A percentile compares a stretch with the other conserved stretches of the same genome.
Evolutionary conservation across 2,888 invertebrate species (phyloP).

Genomic region (Mimachlamys varia): DNA sequence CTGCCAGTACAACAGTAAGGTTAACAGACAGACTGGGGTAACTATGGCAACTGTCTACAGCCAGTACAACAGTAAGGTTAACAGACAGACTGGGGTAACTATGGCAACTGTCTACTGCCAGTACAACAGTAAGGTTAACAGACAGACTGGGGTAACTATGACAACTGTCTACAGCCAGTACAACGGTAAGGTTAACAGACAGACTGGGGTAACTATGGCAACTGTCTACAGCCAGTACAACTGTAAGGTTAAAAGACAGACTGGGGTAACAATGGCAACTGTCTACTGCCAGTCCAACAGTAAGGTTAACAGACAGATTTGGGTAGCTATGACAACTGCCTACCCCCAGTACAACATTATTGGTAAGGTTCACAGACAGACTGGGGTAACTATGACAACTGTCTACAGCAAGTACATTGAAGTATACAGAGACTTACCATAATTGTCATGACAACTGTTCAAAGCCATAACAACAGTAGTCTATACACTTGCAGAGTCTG

Average conservation of each 20-base stretch:
- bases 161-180: not conserved
- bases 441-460: not conserved
- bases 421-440: not conserved
- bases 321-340: not conserved
- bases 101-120: not conserved
- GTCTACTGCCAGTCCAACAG: not conserved
- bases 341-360: not conserved
- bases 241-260: not conserved
- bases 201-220: not conserved
- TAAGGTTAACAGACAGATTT: not conserved
- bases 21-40: not conserved
- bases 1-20: not conserved
- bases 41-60: not conserved
- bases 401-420: not conserved
- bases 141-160: not conserved
- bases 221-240: not conserved
- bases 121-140: not conserved
- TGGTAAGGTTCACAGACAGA: not conserved
- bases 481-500: constrained; percentile 2
- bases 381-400: not conserved
- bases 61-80: not conserved
- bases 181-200: not conserved
- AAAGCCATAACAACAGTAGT: not conserved
- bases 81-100: not conserved
- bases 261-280: not conserved